Conservation (phyloP, 37 sponge, comb jelly and placozoan genomes). For the Mnemiopsis leidyi region DNA sequence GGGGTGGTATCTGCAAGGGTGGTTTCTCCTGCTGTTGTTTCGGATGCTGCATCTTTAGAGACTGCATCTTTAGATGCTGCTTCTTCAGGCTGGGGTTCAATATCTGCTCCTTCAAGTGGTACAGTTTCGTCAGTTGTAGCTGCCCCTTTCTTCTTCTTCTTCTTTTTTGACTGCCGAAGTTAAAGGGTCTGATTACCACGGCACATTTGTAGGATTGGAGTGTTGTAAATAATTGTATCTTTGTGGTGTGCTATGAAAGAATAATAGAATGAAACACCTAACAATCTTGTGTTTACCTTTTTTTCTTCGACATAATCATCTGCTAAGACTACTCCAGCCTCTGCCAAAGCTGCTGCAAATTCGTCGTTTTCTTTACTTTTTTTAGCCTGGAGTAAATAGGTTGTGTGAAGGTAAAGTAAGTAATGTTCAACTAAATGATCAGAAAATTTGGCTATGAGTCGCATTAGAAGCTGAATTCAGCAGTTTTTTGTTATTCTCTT, state of each 20-base stretch:
- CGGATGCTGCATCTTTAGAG: no score
- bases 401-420: neutral
- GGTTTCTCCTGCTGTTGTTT: no score
- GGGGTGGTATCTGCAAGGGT: neutral
- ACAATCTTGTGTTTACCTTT: no score
- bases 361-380: constrained; percentile 47
- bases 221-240: no score
- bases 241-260: no score
- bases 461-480: no score
- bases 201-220: no score
- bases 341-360: constrained; percentile 63
- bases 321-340: constrained; percentile 39
- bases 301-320: constrained; percentile 49
- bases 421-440: no score
- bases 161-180: constrained; percentile 62
- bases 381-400: neutral
- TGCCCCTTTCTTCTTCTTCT: constrained; percentile 65
- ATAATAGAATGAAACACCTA: no score
- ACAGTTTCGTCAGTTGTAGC: neutral
- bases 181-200: no score
- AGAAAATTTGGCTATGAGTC: no score
- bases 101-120: neutral
- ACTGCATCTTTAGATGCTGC: neutral
- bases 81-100: neutral
- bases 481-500: no score